Conservation (phyloP, 2,797 vertebrate genomes). For the Acanthiza pusilla region DNA sequence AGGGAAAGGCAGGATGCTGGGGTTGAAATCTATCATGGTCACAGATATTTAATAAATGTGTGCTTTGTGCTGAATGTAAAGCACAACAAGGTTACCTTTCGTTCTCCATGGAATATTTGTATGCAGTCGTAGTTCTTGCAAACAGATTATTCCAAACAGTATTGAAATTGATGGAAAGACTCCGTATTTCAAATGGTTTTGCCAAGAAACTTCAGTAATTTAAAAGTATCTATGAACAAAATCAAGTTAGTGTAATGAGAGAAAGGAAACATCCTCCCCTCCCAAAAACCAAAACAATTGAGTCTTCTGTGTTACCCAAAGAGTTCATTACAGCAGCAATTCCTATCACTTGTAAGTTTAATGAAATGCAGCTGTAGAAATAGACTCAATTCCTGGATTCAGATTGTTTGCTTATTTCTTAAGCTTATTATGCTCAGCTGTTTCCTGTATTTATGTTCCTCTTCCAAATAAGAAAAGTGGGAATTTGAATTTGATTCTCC, state of each 20-base stretch:
- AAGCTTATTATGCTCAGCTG: background rate
- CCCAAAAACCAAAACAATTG: fast-evolving
- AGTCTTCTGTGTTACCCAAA: background rate
- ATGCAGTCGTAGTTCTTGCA: background rate
- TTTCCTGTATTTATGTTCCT: background rate
- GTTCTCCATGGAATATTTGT: background rate
- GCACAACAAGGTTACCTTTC: background rate
- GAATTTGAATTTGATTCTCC: background rate
- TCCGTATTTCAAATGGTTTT: background rate
- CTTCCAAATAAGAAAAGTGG: background rate
- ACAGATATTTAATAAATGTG: background rate
- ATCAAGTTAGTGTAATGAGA: background rate
- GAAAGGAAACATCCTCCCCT: background rate
- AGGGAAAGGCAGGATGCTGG: background rate
- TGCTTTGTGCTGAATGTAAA: background rate
- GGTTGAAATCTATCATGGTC: background rate
- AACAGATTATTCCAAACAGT: background rate
- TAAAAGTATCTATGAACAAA: background rate
- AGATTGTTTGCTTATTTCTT: background rate
- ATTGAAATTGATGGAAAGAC: background rate
- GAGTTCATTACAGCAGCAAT: background rate
- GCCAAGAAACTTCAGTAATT: background rate
- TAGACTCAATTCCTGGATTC: background rate
- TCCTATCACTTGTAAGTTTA: background rate
- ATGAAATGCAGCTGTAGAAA: background rate